Evolutionary conservation across 1,140 invertebrate genomes (phyloP).

Genomic region (Nymphalis io): DNA sequence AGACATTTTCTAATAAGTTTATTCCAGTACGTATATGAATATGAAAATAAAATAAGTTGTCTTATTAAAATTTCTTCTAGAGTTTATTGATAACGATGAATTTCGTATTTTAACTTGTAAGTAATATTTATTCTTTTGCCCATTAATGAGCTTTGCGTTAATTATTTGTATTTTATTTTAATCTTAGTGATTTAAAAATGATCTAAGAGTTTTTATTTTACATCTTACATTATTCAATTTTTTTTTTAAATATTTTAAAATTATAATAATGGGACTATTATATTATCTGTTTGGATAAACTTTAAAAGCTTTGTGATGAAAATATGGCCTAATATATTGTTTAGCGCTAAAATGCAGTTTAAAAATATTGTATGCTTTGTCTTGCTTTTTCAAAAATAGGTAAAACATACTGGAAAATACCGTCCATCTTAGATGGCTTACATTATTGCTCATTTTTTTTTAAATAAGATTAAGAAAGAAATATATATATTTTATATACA

Average conservation of each 20-base stretch:
- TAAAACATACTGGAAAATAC: conserved; percentile 2
- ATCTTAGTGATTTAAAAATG: conserved; percentile 1
- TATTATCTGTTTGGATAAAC: background rate
- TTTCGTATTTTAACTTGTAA: conserved; percentile 15
- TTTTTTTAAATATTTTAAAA: background rate
- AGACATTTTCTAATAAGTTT: conserved; percentile 12
- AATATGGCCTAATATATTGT: conserved; percentile 6
- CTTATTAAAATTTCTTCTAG: conserved; percentile 13
- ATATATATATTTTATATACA: conserved; percentile 9
- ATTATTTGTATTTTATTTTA: conserved; percentile 13
- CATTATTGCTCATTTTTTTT: conserved; percentile 20
- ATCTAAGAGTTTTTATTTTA: background rate
- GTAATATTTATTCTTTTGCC: conserved; percentile 13
- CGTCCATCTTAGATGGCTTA: conserved; percentile 10
- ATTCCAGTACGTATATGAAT: background rate
- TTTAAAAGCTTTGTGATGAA: conserved; percentile 10
- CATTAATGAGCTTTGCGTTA: conserved; percentile 1
- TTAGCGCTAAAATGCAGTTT: conserved; percentile 9
- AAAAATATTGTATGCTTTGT: conserved; percentile 7
- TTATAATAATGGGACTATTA: background rate
- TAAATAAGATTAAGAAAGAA: background rate
- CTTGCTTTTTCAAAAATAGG: conserved; percentile 7
- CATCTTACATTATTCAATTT: background rate
- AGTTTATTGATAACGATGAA: conserved; percentile 17
- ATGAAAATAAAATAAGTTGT: conserved; percentile 6